phyloP scores from a whole-genome alignment of 1,140 invertebrate species.

The Bombus pyrosoma region DNA sequence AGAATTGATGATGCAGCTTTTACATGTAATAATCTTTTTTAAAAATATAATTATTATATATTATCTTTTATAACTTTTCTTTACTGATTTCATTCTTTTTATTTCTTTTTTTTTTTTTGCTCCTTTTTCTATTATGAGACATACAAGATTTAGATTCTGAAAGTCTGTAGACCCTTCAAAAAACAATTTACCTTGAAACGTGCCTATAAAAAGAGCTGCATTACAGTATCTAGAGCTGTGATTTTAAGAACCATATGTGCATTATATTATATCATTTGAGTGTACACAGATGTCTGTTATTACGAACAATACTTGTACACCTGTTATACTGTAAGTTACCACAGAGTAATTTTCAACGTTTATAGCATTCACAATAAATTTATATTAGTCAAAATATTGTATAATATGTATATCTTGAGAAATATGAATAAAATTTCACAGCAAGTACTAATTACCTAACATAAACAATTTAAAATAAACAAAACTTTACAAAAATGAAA shows the following conservation, averaged over 20 bases:
- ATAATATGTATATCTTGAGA: conserved; percentile 43
- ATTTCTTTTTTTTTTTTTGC: not conserved
- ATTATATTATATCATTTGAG: conserved; percentile 46
- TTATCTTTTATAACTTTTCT: not conserved
- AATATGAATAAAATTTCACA: conserved; percentile 59
- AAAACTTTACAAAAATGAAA: conserved; percentile 44
- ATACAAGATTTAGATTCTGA: not conserved
- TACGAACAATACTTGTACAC: conserved; percentile 44
- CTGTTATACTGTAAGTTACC: conserved; percentile 40
- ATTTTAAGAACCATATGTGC: conserved; percentile 29
- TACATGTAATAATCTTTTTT: conserved; percentile 40
- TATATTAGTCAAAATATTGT: conserved; percentile 52
- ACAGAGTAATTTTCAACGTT: conserved; percentile 21
- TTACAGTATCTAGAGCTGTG: conserved; percentile 47
- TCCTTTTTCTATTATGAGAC: not conserved
- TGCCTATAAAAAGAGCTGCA: conserved; percentile 62
- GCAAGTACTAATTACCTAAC: conserved; percentile 50
- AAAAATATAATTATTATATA: not conserved
- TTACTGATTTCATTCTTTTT: not conserved
- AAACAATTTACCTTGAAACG: conserved; percentile 57
- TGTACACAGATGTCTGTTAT: conserved; percentile 50
- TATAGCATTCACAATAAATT: conserved; percentile 41
- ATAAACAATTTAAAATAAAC: conserved; percentile 54
- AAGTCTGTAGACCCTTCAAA: not conserved
- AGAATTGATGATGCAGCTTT: conserved; percentile 61